Percentiles rank a stretch among this genome's conserved stretches.
Evolutionary conservation across 2,797 vertebrate genomes (phyloP).

Genomic region (Somateria mollissima): DNA sequence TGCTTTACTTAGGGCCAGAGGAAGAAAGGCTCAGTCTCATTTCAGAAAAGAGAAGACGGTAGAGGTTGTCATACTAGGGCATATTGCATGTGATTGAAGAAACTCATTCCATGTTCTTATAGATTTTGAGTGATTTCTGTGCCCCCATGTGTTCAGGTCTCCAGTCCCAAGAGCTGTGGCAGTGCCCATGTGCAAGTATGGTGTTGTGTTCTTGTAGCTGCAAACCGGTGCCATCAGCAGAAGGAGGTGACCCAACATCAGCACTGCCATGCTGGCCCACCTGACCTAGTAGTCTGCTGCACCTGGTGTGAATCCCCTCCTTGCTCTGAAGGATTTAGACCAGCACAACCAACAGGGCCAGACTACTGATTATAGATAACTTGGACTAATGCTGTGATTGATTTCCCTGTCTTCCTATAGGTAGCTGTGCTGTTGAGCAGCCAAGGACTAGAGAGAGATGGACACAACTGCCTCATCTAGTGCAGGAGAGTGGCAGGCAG

Average conservation of each 20-base stretch:
- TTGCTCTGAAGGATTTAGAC: not conserved
- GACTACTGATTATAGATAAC: not conserved
- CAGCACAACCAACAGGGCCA: not conserved
- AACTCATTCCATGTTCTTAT: not conserved
- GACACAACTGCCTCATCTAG: not conserved
- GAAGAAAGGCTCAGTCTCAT: not conserved
- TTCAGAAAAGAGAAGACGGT: not conserved
- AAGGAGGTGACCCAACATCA: not conserved
- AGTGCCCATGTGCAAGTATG: not conserved
- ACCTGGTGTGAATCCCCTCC: not conserved
- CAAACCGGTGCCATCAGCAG: not conserved
- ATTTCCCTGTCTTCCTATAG: not conserved
- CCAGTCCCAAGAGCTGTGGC: not conserved
- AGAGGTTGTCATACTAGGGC: not conserved
- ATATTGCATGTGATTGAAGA: not conserved
- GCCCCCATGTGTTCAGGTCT: not conserved
- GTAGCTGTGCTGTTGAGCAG: not conserved
- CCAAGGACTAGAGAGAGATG: not conserved
- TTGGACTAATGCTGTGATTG: accelerated
- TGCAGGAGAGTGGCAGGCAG: not conserved
- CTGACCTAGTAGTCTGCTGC: not conserved
- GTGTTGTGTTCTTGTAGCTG: not conserved
- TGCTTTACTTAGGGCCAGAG: not conserved
- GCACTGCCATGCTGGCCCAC: not conserved
- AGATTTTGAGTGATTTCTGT: not conserved